Percentiles rank a stretch among this genome's conserved stretches.
Conservation (phyloP, 2,113 vertebrate species). For the Nansenia antarctica region DNA sequence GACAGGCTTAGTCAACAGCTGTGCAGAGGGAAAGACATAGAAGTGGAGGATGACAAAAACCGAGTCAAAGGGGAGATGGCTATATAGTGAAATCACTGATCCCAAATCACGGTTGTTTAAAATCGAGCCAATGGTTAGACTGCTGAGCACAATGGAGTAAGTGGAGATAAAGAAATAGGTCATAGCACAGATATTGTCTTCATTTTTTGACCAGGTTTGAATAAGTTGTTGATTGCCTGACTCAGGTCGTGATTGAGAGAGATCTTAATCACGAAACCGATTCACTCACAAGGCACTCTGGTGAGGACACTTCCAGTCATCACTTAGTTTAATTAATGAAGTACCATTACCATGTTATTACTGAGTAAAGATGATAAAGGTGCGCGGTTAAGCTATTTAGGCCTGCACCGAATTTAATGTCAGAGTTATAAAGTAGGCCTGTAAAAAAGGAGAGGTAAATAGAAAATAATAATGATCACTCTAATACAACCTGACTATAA, state of each 20-base stretch:
- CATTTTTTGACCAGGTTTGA: not conserved
- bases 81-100: too few species aligned
- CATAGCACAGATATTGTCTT: not conserved
- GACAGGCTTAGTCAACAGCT: too few species aligned
- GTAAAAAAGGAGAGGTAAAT: slow-evolving; percentile 14
- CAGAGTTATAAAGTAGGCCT: not conserved
- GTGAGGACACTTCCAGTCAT: slow-evolving; percentile 57
- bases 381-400: slow-evolving; percentile 8
- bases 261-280: slow-evolving; percentile 58
- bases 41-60: not conserved
- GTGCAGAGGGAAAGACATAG: too few species aligned
- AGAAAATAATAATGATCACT: not conserved
- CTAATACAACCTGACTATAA: not conserved
- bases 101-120: not conserved
- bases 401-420: not conserved
- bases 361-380: slow-evolving; percentile 29
- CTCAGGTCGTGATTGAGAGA: slow-evolving; percentile 51
- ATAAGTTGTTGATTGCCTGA: slow-evolving; percentile 63
- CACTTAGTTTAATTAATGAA: slow-evolving; percentile 50
- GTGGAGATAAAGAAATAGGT: not conserved
- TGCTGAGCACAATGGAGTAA: not conserved
- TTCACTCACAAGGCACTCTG: slow-evolving; percentile 51
- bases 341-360: not conserved
- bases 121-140: not conserved
- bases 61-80: not conserved